These are phyloP conservation scores for Podarcis siculus DNA, from an alignment of 2,797 vertebrate genomes.

Conservation along the genomic window DNA sequence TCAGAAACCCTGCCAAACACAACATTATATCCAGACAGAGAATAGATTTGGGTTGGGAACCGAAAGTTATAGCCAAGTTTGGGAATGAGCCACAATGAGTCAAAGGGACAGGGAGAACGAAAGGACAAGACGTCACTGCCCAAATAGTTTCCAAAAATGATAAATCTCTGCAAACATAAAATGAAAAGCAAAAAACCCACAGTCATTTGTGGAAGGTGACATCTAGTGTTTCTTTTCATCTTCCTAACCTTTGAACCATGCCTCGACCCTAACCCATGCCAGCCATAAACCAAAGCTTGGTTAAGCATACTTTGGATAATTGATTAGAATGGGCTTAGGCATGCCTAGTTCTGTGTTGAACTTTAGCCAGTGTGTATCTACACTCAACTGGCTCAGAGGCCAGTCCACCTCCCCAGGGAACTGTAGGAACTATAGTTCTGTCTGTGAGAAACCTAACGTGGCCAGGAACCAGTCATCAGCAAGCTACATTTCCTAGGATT, in stretches of 20 bases:
- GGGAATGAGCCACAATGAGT: constrained; percentile 31
- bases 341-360: not conserved
- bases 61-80: constrained; percentile 6
- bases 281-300: not conserved
- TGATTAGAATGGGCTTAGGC: not conserved
- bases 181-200: not conserved
- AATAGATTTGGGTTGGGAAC: not conserved
- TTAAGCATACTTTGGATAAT: not conserved
- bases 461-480: not conserved
- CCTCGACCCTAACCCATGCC: not conserved
- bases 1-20: not conserved
- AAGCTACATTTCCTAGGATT: not conserved
- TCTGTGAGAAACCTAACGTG: not conserved
- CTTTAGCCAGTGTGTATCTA: not conserved
- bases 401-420: not conserved
- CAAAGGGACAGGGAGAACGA: constrained; percentile 1
- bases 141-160: constrained; percentile 19
- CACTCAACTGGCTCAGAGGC: not conserved
- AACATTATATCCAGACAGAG: not conserved
- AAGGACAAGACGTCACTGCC: constrained; percentile 9
- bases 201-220: not conserved
- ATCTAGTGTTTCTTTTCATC: not conserved
- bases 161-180: not conserved
- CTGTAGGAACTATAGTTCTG: not conserved
- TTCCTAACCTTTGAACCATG: not conserved